Evolutionary conservation across 2,888 invertebrate species (phyloP), one percentile per base, ranked within the genome.

Genomic region (Caenorhabditis imperialis): DNA sequence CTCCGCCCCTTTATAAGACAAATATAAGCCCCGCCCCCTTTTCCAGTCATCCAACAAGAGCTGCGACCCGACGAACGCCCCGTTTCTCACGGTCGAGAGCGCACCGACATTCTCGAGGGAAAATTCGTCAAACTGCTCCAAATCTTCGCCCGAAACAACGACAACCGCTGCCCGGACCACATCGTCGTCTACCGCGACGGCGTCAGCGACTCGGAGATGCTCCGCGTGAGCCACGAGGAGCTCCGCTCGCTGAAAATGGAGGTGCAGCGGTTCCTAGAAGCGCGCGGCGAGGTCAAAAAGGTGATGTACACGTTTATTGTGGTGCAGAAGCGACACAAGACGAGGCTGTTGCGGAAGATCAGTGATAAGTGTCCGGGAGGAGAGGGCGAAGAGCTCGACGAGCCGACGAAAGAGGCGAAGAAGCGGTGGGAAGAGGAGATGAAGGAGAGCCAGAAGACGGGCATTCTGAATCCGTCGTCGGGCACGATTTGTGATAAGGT

Each of bases 181-280:
- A 63, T 82, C 12, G 73, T 82, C 10, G 55, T 82, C 14, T 75
- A 74, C 16, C 72, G 82, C 2, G 82, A 82, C 47, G 82, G 82
- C 14, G 78, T 82, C 12, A 73, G 74, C 16, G 81, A 82, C 44
- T 72, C 74, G 2, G 73, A 82, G 42, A 77, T 82, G 75, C 33
- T 75, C 2, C 38, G 45, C 27, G 72, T 74, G 18, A 75, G 73
- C 16, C 40, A 45, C 20, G 40, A 57, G 22, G 76, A 75, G 20
- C 22, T 74, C 4, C 7, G n/a, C 14, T 58, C 69, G 3, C 30
- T 69, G 27, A 44, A 58, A 53, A 35, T 7, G 0, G 73, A 73
- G 61, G 60, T 73, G 8, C 0, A 20, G 0, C 2, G 6, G 6
- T 73, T 61, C 25, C 10, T 61, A 20, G n/a, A 6, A 3, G 48